These are phyloP conservation scores for Furcula furcula DNA, from an alignment of 2,888 invertebrate species.

Conservation along the genomic window DNA sequence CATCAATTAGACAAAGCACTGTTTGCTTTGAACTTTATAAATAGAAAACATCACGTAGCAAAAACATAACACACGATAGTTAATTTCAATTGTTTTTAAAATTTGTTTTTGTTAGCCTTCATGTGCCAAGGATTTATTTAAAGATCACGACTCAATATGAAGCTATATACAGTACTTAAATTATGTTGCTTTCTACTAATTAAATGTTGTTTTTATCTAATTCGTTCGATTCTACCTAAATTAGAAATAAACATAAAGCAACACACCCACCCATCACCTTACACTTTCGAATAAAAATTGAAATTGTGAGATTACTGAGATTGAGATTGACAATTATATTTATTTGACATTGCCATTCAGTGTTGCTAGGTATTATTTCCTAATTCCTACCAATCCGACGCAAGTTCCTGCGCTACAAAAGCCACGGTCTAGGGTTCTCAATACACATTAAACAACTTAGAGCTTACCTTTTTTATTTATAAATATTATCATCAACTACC, in stretches of 20 bases:
- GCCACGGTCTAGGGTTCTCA: too few species aligned
- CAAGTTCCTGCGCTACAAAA: too few species aligned
- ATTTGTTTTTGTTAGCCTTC: conserved; percentile 33
- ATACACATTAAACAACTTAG: too few species aligned
- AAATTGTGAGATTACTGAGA: too few species aligned
- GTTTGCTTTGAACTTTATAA: conserved; percentile 11
- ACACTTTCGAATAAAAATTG: conserved; percentile 68
- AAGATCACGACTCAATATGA: conserved; percentile 9
- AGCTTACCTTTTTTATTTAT: too few species aligned
- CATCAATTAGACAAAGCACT: conserved; percentile 10
- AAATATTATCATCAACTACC: too few species aligned
- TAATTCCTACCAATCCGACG: too few species aligned
- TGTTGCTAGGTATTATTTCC: conserved; percentile 23
- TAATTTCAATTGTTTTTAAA: conserved; percentile 20
- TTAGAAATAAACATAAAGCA: conserved; percentile 58
- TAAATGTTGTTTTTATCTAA: conserved; percentile 20
- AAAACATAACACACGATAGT: conserved; percentile 19
- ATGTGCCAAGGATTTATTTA: conserved; percentile 15
- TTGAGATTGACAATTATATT: conserved; percentile 10
- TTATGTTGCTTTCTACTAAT: conserved; percentile 7
- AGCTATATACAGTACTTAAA: too few species aligned
- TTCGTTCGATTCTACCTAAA: conserved; percentile 37
- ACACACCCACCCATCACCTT: conserved; percentile 75
- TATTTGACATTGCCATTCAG: too few species aligned
- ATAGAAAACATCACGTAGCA: conserved; percentile 18